Percentiles rank a stretch among this genome's conserved stretches.
These are phyloP conservation scores for Martes martes DNA, from an alignment of 2,113 vertebrate genomes.

Conservation along the genomic window DNA sequence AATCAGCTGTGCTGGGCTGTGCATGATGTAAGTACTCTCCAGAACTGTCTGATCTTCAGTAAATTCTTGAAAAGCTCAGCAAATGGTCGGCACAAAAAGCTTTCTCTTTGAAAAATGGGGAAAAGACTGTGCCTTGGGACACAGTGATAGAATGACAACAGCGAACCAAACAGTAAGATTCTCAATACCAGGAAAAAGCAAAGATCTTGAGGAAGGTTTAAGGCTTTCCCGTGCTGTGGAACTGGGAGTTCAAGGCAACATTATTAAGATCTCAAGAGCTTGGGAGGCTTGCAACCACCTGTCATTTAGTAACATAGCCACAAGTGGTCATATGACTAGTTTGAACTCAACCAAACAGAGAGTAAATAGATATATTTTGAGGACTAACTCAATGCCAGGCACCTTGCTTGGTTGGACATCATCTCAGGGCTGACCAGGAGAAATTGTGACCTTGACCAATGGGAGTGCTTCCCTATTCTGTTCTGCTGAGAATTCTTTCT, in stretches of 20 bases:
- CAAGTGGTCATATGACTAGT: background rate
- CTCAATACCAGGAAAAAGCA: background rate
- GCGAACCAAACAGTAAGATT: background rate
- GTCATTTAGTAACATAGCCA: background rate
- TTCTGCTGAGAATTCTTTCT: background rate
- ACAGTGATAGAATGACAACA: background rate
- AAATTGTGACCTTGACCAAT: background rate
- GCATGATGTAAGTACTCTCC: background rate
- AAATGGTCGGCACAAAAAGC: background rate
- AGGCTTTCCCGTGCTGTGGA: background rate
- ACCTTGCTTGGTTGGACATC: background rate
- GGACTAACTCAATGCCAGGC: background rate
- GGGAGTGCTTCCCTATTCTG: background rate
- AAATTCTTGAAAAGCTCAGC: background rate
- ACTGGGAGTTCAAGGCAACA: background rate
- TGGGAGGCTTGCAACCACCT: background rate
- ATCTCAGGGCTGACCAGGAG: background rate
- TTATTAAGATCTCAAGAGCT: background rate
- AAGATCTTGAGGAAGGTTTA: background rate
- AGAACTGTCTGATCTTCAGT: background rate
- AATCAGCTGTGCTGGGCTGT: background rate
- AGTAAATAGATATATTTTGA: background rate
- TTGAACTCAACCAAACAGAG: background rate
- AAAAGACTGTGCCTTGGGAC: background rate
- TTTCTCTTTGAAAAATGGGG: background rate